These are phyloP conservation scores for Chitala chitala DNA, from an alignment of 2,113 vertebrate species.

Conservation along the genomic window DNA sequence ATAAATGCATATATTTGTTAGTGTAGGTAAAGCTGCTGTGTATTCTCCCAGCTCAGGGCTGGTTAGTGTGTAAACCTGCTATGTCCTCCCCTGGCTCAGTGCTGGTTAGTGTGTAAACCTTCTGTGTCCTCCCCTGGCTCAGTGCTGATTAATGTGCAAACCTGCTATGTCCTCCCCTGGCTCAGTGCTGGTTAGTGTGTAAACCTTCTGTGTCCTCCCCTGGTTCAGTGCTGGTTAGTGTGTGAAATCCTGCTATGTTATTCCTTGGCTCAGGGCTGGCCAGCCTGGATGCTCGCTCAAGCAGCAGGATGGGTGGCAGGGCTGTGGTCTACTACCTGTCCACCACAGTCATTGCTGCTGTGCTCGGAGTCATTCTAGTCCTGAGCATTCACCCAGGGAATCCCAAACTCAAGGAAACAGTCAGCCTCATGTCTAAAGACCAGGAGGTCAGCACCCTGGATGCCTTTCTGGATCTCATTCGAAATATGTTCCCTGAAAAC, in stretches of 20 bases:
- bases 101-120: neutral
- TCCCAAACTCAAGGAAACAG: constrained; percentile 57
- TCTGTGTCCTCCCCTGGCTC: neutral
- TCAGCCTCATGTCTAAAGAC: constrained; percentile 35
- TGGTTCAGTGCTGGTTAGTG: neutral
- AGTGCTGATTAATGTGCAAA: neutral
- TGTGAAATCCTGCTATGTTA: too few relatives aligned
- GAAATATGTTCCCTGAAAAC: constrained; percentile 78
- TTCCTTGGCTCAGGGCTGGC: constrained; percentile 60
- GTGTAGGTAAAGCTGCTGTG: too few relatives aligned
- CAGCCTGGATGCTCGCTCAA: constrained; percentile 71
- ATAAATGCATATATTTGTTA: too few relatives aligned
- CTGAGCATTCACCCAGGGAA: constrained; percentile 73
- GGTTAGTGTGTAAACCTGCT: too few relatives aligned
- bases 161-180: neutral
- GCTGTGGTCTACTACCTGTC: constrained; percentile 79
- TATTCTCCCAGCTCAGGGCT: too few relatives aligned
- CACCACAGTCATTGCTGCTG: constrained; percentile 70
- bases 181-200: neutral
- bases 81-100: neutral
- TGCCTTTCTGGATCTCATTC: constrained; percentile 74
- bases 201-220: neutral
- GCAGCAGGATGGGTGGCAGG: constrained; percentile 72
- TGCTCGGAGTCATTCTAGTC: constrained; percentile 74
- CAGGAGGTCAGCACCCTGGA: constrained; percentile 74